phyloP scores from a whole-genome alignment of 2,113 vertebrate genomes.

The Podarcis muralis region DNA sequence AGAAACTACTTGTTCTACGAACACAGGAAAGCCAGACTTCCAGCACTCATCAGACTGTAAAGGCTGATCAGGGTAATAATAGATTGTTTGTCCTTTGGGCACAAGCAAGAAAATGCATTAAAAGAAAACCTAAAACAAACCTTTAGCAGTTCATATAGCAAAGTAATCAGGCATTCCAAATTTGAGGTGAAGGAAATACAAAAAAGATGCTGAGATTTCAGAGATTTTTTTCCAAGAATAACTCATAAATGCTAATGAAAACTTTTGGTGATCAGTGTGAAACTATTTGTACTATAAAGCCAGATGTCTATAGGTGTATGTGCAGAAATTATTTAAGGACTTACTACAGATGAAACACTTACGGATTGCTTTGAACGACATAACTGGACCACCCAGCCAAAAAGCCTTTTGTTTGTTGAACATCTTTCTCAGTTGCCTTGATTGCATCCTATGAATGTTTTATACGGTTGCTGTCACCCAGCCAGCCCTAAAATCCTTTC shows the following conservation, averaged over 20 bases:
- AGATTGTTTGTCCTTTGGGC: constrained; percentile 56
- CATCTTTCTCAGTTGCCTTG: neutral
- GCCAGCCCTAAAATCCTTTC: neutral
- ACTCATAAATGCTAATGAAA: neutral
- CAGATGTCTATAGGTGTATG: neutral
- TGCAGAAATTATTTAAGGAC: neutral
- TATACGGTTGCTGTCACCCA: neutral
- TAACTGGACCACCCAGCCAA: neutral
- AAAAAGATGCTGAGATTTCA: neutral
- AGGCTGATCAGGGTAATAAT: constrained; percentile 47
- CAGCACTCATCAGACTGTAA: constrained; percentile 55
- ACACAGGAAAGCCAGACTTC: constrained; percentile 53
- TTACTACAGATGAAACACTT: neutral
- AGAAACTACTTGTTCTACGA: constrained; percentile 51
- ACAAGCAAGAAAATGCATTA: constrained; percentile 30
- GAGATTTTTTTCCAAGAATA: neutral
- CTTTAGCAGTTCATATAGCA: constrained; percentile 50
- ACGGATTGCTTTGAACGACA: neutral
- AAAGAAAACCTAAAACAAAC: constrained; percentile 36
- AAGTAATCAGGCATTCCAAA: constrained; percentile 17
- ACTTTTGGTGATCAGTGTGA: neutral
- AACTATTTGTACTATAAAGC: neutral
- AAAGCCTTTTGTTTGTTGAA: neutral
- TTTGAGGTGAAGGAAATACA: neutral
- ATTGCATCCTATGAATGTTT: neutral